Conservation (phyloP, 1,140 invertebrate genomes). For the Drosophila willistoni region DNA sequence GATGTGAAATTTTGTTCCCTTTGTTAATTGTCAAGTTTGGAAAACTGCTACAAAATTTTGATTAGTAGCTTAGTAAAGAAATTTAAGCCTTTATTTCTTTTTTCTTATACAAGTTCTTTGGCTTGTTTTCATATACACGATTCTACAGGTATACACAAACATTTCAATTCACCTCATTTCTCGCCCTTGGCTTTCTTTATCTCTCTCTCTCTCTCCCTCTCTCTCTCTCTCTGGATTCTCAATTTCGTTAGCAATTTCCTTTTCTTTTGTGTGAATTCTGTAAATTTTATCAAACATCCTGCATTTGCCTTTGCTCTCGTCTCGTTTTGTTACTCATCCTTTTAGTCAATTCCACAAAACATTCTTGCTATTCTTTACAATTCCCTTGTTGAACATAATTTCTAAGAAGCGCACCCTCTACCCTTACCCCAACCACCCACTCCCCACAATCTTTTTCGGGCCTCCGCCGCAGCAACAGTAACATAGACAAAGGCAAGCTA, state of each 20-base stretch:
- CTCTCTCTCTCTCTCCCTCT: not conserved
- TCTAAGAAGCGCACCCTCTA: conserved; percentile 60
- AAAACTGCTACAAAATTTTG: no score
- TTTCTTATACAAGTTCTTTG: not conserved
- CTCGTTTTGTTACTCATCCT: conserved; percentile 37
- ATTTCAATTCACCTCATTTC: not conserved
- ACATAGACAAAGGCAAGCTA: conserved; percentile 69
- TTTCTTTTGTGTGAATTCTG: conserved; percentile 10
- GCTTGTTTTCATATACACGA: not conserved
- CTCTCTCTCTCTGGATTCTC: not conserved
- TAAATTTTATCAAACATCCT: conserved; percentile 17
- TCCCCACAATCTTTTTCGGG: not conserved
- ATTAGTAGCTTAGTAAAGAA: not conserved
- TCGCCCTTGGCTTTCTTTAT: no score
- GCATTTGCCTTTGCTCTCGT: conserved; percentile 22
- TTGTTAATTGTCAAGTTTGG: no score
- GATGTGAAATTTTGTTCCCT: no score
- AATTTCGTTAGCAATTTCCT: conserved; percentile 19
- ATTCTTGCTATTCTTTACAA: conserved; percentile 57
- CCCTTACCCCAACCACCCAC: not conserved
- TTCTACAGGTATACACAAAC: conserved; percentile 7
- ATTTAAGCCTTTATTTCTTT: not conserved
- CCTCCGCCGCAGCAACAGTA: conserved; percentile 60
- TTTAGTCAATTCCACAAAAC: conserved; percentile 67
- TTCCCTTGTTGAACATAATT: conserved; percentile 71